These are phyloP conservation scores for Ispidina lecontei DNA, from an alignment of 2,797 vertebrate genomes.

Conservation along the genomic window DNA sequence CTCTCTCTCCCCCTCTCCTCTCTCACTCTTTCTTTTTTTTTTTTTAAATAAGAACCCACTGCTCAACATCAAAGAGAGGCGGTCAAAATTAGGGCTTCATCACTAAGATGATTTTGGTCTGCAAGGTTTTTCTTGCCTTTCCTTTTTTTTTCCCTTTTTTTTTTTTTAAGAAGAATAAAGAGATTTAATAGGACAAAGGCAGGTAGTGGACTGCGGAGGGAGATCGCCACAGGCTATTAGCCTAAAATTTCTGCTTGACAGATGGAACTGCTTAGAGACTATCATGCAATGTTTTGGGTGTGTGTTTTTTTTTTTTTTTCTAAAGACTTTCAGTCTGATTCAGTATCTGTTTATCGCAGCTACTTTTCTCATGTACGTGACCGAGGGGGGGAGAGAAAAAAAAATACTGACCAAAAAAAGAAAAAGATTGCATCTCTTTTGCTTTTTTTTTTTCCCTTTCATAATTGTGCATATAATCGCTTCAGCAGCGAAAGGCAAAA, in stretches of 20 bases:
- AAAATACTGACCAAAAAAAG: neutral
- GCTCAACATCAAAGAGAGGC: conserved; percentile 86
- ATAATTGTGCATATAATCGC: conserved; percentile 6
- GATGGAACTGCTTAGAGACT: conserved; percentile 97
- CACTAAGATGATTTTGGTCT: conserved; percentile 87
- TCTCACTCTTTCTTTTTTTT: conserved; percentile 14
- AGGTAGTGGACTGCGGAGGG: conserved; percentile 91
- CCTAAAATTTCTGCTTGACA: conserved; percentile 93
- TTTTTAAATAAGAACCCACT: conserved; percentile 80
- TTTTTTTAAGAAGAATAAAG: conserved; percentile 80
- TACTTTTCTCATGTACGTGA: conserved; percentile 80
- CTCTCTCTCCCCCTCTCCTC: conserved; percentile 31
- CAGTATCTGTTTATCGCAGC: conserved; percentile 84
- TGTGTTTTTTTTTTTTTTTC: conserved; percentile 1
- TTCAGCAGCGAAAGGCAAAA: conserved; percentile 41
- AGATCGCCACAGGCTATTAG: conserved; percentile 93
- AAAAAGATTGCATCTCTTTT: neutral
- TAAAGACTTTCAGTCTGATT: conserved; percentile 81
- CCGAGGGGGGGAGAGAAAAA: neutral
- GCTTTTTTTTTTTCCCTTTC: neutral
- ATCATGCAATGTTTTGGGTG: conserved; percentile 90
- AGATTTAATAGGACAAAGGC: conserved; percentile 94
- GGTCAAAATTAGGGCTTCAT: conserved; percentile 89
- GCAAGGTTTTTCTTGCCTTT: conserved; percentile 84
- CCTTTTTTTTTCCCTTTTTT: neutral